Percentiles rank a stretch among this genome's conserved stretches.
Conservation (phyloP, 2,113 vertebrate species). For the Prionailurus viverrinus region DNA sequence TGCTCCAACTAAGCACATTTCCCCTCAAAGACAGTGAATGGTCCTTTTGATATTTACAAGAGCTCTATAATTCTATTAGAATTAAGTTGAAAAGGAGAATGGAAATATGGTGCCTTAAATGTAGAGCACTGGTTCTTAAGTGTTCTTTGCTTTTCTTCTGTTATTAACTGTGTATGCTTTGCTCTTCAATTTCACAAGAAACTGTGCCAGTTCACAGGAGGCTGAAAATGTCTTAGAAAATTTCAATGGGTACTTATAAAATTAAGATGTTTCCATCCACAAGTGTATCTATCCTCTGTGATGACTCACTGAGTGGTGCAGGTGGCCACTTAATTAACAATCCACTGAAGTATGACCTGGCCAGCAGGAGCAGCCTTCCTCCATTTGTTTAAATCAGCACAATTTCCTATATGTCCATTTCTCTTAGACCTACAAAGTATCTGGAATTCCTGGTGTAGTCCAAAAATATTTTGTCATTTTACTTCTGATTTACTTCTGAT, state of each 20-base stretch:
- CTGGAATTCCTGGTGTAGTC: background rate
- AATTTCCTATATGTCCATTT: background rate
- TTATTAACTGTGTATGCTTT: conserved; percentile 51
- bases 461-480: background rate
- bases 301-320: background rate
- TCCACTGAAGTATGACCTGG: conserved; percentile 46
- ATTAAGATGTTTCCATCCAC: conserved; percentile 58
- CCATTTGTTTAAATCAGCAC: background rate
- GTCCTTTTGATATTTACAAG: conserved; percentile 74
- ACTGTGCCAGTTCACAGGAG: conserved; percentile 64
- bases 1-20: conserved; percentile 48
- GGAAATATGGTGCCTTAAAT: conserved; percentile 48
- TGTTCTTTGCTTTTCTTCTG: conserved; percentile 55
- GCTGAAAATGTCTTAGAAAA: conserved; percentile 66
- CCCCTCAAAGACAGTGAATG: conserved; percentile 57
- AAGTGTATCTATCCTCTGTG: background rate
- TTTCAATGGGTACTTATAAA: conserved; percentile 68
- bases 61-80: conserved; percentile 68
- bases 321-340: conserved; percentile 72
- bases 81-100: conserved; percentile 46
- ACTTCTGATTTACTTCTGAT: background rate
- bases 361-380: background rate
- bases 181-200: conserved; percentile 56
- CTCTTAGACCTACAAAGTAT: background rate
- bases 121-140: conserved; percentile 45